These are phyloP conservation scores for Danaus chrysippus DNA, from an alignment of 2,888 invertebrate species.

Conservation along the genomic window DNA sequence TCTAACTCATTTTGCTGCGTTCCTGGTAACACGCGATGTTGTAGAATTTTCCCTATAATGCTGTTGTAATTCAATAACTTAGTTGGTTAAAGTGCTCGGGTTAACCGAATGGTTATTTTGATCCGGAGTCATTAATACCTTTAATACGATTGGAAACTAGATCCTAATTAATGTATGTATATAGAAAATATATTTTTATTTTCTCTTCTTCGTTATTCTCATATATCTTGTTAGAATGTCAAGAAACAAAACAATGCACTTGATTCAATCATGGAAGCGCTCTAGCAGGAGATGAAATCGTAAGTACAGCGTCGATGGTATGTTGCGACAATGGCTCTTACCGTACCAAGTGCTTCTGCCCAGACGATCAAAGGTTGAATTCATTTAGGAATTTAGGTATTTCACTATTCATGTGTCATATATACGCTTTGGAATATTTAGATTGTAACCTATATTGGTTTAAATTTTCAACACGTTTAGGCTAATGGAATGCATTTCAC, in stretches of 20 bases:
- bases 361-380: not conserved
- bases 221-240: not conserved
- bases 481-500: too few species aligned
- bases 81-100: slow-evolving; percentile 1
- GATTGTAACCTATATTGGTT: too few species aligned
- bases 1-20: slow-evolving; percentile 26
- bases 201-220: not conserved
- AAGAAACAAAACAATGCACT: not conserved
- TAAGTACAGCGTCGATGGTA: not conserved
- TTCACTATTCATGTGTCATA: too few species aligned
- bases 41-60: slow-evolving; percentile 28
- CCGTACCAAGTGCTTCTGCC: not conserved
- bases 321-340: not conserved
- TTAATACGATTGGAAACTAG: not conserved
- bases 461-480: too few species aligned
- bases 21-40: slow-evolving; percentile 28
- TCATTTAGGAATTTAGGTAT: not conserved
- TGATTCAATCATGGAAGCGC: too few species aligned
- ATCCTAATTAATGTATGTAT: not conserved
- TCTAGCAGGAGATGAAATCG: not conserved
- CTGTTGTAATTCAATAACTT: slow-evolving; percentile 33
- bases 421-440: too few species aligned
- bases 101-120: slow-evolving; percentile 2
- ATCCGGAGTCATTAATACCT: not conserved
- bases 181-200: not conserved